phyloP scores from a whole-genome alignment of 2,113 vertebrate species.

The Meriones unguiculatus region DNA sequence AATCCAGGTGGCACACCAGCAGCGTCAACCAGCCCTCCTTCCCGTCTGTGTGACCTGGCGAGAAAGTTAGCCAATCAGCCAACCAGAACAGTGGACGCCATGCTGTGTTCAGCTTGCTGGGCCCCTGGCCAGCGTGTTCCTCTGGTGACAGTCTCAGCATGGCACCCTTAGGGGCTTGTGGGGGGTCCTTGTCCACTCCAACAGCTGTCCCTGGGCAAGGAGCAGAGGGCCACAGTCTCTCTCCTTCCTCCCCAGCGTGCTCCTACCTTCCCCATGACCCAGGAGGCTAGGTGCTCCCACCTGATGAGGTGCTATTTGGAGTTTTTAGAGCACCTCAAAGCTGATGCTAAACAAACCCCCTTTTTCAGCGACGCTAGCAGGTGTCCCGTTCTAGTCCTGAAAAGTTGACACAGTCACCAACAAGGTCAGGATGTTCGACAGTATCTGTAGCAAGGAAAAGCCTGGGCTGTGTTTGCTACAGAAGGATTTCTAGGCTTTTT shows the following conservation, averaged over 20 bases:
- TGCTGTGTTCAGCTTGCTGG: neutral
- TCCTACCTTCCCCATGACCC: neutral
- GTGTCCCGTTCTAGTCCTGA: neutral
- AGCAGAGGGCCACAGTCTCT: neutral
- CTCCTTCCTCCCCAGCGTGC: fast-evolving
- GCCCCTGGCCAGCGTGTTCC: neutral
- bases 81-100: no score
- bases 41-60: neutral
- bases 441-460: neutral
- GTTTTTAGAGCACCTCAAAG: neutral
- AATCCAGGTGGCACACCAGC: neutral
- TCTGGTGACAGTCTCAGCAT: neutral
- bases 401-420: neutral
- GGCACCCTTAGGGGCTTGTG: neutral
- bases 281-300: neutral
- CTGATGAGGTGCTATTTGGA: neutral
- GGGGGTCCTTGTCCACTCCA: neutral
- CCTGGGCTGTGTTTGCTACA: neutral
- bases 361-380: no score
- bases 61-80: neutral
- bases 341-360: neutral
- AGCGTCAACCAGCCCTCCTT: neutral
- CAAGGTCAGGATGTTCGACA: neutral
- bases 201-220: neutral
- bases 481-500: neutral